Base-by-base conservation (phyloP, 2,113 vertebrate species). In the Myrmophylax atrothorax region DNA sequence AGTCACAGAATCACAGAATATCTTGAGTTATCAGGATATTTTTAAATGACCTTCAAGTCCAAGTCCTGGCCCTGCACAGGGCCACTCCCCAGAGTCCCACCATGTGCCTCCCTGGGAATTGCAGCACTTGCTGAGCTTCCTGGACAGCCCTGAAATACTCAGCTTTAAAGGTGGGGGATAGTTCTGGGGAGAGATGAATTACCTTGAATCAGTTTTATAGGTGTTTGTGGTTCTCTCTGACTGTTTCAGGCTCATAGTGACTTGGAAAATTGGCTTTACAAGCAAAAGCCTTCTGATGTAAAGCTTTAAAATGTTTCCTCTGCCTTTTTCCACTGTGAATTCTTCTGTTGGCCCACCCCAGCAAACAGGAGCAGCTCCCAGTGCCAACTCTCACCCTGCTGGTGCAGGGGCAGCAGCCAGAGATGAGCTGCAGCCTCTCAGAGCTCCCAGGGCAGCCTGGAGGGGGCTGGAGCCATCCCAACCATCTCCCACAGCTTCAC, bases 361-460 rank as follows among this genome's bases (percentile, higher is more conserved):
- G 49, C 33, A 59, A 17, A 33, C 3, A 3, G 0, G 22, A 52
- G 5, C 15, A 44, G 14, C 62, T 20, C 2, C 19, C 42, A 6
- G 3, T 4, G 35, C 16, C 49, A 18, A 7, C 50, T 81, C 10
- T 7, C 38, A 18, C 8, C 69, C 68, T 3, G 19, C 9, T 24
- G 18, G 6, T n/a, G 0, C 52, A 5, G 55, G 12, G 67, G 38
- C 50, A 42, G 59, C 2, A 63, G 60, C 22, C 40, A 23, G 49
- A 37, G 75, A 18, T 18, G 59, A 6, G 55, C 12, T 1, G 25
- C 90, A 66, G 46, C 86, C 52, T 23, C 44, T 4, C 5, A 5
- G 42, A 58, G 66, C 78, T 75, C 28, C 89, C 42, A 12, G 14
- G 42, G 35, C 66, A 12, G 63, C 9, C 0, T 3, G 13, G n/a